phyloP scores from a whole-genome alignment of 2,113 vertebrate genomes.

The Phalacrocorax carbo region DNA sequence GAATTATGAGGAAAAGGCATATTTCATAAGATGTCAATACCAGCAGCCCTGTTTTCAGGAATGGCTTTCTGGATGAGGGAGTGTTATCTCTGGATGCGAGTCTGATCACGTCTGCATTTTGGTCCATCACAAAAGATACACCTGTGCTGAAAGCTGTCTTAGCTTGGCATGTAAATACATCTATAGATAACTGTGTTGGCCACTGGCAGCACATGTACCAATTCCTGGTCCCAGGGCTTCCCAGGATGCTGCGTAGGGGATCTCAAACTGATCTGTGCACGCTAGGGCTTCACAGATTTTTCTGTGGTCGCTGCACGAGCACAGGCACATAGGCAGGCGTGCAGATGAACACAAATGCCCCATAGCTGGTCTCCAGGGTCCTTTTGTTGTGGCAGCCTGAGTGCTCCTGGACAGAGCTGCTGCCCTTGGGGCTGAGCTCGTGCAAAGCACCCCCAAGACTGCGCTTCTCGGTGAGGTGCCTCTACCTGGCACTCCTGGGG shows the following conservation, averaged over 20 bases:
- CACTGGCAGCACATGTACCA: not conserved
- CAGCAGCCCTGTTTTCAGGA: not conserved
- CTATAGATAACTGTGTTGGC: not conserved
- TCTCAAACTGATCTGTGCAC: not conserved
- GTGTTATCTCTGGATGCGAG: not conserved
- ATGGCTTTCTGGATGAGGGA: not conserved
- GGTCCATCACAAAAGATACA: not conserved
- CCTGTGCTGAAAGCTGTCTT: not conserved
- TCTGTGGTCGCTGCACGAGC: not conserved
- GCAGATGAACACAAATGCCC: not conserved
- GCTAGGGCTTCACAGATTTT: not conserved
- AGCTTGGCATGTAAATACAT: not conserved
- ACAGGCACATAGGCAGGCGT: not conserved
- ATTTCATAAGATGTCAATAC: not conserved
- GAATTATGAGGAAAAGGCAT: not conserved
- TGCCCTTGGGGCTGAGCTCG: not conserved
- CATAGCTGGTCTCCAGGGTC: not conserved
- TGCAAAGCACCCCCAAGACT: not conserved
- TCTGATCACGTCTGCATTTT: not conserved
- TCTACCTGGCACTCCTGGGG: not conserved
- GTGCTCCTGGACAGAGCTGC: not conserved
- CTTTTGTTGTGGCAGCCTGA: not conserved
- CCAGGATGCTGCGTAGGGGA: not conserved
- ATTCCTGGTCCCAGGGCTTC: not conserved
- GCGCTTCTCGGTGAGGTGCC: fast-evolving